Evolutionary conservation across 2,888 invertebrate species (phyloP).

Genomic region (Disparrhopalites patrizii): DNA sequence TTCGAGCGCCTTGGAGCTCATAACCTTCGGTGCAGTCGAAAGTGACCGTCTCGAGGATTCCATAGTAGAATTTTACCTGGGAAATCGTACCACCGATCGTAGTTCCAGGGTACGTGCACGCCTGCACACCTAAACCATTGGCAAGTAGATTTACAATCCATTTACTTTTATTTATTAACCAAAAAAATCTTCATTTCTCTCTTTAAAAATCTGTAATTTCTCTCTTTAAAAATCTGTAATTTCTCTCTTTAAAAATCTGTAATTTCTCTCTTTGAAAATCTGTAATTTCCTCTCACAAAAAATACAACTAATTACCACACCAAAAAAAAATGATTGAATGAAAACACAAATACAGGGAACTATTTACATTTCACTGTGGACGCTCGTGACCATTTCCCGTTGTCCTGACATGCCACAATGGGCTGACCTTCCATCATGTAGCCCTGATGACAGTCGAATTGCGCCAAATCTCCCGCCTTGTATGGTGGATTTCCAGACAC

Average conservation of each 20-base stretch:
- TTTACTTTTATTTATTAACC: not conserved
- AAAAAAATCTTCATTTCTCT: too few species aligned
- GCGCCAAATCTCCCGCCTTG: constrained; percentile 77
- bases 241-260: too few species aligned
- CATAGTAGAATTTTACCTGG: constrained; percentile 81
- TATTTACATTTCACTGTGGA: constrained; percentile 71
- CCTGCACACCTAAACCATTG: constrained; percentile 61
- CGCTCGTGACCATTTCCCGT: constrained; percentile 74
- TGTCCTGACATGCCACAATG: constrained; percentile 81
- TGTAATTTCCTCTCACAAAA: too few species aligned
- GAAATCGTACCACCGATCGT: constrained; percentile 82
- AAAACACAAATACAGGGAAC: not conserved
- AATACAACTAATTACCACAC: too few species aligned
- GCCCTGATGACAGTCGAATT: constrained; percentile 81
- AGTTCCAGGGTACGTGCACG: constrained; percentile 82
- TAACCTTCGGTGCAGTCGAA: constrained; percentile 78
- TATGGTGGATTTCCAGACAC: constrained; percentile 73
- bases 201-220: not conserved
- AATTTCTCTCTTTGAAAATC: too few species aligned
- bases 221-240: not conserved
- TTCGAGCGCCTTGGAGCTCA: constrained; percentile 68
- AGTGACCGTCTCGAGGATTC: constrained; percentile 76
- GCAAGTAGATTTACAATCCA: constrained; percentile 8
- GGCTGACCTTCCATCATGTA: constrained; percentile 90
- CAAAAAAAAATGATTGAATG: too few species aligned